Evolutionary conservation across 2,113 vertebrate genomes (phyloP), one percentile per base, ranked within the genome.

Genomic region (Oryzias woworae): DNA sequence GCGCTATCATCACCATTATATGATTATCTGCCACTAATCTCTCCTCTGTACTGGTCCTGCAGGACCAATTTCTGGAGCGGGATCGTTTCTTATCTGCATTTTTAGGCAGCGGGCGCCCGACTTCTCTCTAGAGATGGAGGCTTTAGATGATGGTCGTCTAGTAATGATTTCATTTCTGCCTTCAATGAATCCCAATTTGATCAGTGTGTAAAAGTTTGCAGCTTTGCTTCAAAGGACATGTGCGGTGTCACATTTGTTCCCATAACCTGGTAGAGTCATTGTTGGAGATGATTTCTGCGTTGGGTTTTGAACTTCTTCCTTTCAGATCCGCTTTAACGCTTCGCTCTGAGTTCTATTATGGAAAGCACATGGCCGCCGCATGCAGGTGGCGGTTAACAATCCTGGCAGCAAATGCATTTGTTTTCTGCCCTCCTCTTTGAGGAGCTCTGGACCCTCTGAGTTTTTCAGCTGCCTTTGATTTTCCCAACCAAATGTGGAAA

Each of bases 1-100:
- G 56, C 36, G 53, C 69, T 57, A 75, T 87, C 85, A 67, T 78
- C 26, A 57, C 75, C 75, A 71, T 85, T 81, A 81, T 81, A 79
- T 83, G 75, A 85, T 88, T 84, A 88, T 85, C 75, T 75, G 42
- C 62, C 65, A 54, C 75, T 87, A 80, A 83, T 87, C 81, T 83
- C 67, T 69, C 53, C 58, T 0, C 55, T 71, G 78, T 77, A 76
- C 77, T 75, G 64, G 69, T 87, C 83, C 86, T 81, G 76, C 77
- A 72, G 85, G 83, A 87, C 69, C 81, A 73, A 82, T 89, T 84
- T 88, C 74, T 84, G 46, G 64, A 69, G 78, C 76, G 46, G 67
- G 62, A 78, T 71, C 67, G 60, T 70, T 70, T 80, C 83, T 84
- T 84, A 84, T 87, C 85, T 87, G 78, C 77, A 82, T 86, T 87